Conservation (phyloP, 2,797 vertebrate genomes). For the Limnodromus scolopaceus region DNA sequence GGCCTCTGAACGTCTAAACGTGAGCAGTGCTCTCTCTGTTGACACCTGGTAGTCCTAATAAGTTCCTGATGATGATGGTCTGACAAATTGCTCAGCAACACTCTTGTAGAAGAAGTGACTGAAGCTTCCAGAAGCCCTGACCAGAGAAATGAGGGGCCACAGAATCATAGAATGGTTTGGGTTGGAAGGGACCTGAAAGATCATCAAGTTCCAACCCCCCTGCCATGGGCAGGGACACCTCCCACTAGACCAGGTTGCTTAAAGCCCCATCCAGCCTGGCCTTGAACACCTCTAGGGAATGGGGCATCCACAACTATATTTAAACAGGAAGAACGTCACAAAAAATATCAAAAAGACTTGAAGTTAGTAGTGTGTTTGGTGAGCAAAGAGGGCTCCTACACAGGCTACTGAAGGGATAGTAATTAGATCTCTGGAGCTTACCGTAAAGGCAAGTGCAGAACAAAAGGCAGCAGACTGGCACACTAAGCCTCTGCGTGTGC, state of each 20-base stretch:
- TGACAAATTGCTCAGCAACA: background rate
- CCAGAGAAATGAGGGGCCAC: accelerated
- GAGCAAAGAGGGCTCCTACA: background rate
- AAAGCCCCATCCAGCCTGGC: background rate
- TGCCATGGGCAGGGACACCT: background rate
- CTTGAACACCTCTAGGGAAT: background rate
- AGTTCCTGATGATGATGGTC: accelerated
- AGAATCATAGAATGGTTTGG: background rate
- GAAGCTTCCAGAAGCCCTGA: background rate
- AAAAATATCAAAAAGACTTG: background rate
- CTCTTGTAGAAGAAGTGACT: background rate
- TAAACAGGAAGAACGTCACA: too few relatives aligned
- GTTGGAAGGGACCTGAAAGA: background rate
- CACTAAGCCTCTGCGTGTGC: background rate
- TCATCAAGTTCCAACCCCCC: background rate
- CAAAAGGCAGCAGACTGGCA: background rate
- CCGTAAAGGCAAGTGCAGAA: accelerated
- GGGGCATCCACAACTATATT: background rate
- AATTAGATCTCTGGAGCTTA: background rate
- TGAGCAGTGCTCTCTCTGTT: background rate
- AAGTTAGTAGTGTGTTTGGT: background rate
- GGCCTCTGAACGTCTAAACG: accelerated
- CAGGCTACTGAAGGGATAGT: background rate
- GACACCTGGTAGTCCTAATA: accelerated
- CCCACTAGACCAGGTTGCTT: background rate